Conservation (phyloP, 1,140 invertebrate species). For the Drosophila arizonae region DNA sequence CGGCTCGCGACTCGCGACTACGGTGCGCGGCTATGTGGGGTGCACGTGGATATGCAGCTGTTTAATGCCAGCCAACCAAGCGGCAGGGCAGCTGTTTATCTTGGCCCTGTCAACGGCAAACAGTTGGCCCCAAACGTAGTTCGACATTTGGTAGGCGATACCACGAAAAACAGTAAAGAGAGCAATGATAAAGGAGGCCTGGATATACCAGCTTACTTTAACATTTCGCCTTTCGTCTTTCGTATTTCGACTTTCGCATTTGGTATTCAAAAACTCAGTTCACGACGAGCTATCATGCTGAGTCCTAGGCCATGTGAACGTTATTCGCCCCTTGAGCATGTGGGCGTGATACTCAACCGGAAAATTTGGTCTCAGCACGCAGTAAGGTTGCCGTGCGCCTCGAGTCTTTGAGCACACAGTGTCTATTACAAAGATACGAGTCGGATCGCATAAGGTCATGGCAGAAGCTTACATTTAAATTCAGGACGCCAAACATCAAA, state of each 20-base stretch:
- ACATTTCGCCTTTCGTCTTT: conserved; percentile 37
- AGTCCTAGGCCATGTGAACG: conserved; percentile 28
- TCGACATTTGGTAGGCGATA: conserved; percentile 67
- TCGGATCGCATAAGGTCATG: conserved; percentile 28
- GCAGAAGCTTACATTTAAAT: conserved; percentile 37
- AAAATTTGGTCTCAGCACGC: conserved; percentile 20
- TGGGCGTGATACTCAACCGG: conserved; percentile 37
- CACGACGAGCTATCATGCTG: conserved; percentile 12
- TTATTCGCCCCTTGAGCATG: conserved; percentile 5
- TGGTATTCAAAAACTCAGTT: conserved; percentile 54
- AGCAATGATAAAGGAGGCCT: conserved; percentile 15
- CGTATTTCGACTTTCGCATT: background rate
- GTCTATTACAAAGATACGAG: conserved; percentile 1
- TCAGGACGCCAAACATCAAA: conserved; percentile 36
- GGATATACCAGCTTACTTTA: conserved; percentile 26
- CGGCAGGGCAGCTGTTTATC: conserved; percentile 70
- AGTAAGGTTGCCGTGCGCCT: conserved; percentile 14
- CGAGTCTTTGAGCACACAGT: background rate
- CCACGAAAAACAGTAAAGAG: conserved; percentile 26
- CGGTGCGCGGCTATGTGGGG: conserved; percentile 30
- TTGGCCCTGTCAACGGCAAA: conserved; percentile 53
- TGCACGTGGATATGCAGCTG: conserved; percentile 54
- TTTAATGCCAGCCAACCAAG: conserved; percentile 55
- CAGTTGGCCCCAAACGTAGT: conserved; percentile 31
- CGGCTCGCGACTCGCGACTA: conserved; percentile 38